Conservation (phyloP, 2,888 invertebrate genomes). For the Scaeva pyrastri region DNA sequence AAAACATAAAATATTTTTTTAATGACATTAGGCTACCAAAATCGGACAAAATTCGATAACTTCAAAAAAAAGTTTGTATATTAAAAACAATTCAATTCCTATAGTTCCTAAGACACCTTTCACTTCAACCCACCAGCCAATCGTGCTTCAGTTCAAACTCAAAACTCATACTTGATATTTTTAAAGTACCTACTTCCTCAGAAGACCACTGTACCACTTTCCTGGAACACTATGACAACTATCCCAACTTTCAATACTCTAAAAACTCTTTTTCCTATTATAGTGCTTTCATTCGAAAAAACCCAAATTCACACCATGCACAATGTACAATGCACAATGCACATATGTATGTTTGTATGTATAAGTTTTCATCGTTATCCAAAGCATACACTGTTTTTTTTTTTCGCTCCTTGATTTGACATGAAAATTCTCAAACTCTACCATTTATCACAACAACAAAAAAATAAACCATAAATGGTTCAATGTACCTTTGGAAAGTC, state of each 20-base stretch:
- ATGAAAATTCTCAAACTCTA: conserved; percentile 55
- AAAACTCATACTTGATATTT: neutral
- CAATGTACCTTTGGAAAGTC: conserved; percentile 63
- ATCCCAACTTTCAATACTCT: conserved; percentile 1
- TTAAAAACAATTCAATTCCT: neutral
- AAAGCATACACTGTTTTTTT: conserved; percentile 56
- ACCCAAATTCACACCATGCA: conserved; percentile 22
- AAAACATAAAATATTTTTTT: too few species aligned
- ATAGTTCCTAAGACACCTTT: neutral
- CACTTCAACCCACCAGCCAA: neutral
- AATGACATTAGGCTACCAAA: too few species aligned
- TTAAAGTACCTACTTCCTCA: neutral
- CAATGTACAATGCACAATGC: conserved; percentile 1
- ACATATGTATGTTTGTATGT: too few species aligned
- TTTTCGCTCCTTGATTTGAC: conserved; percentile 46
- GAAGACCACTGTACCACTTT: neutral
- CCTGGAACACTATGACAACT: conserved; percentile 16
- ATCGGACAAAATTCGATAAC: too few species aligned
- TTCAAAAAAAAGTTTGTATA: too few species aligned
- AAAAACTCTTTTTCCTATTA: neutral
- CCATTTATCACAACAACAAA: conserved; percentile 29
- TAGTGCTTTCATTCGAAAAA: conserved; percentile 50
- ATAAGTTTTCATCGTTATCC: conserved; percentile 70
- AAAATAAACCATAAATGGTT: conserved; percentile 48
- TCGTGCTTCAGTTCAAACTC: neutral